Evolutionary conservation across 2,113 vertebrate genomes (phyloP).

Genomic region (Nasalis larvatus): DNA sequence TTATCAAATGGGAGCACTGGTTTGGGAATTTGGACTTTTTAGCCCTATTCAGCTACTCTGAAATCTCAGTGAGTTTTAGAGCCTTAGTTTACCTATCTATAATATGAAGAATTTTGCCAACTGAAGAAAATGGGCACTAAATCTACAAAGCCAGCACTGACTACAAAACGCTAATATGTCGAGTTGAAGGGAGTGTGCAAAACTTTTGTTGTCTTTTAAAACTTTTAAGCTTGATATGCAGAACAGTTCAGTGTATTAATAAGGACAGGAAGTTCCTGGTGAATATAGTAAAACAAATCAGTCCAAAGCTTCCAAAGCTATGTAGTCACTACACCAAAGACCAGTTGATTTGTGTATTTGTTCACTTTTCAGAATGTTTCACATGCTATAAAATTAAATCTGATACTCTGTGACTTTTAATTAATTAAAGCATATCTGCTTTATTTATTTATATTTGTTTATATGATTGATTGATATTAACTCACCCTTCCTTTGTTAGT

Average conservation of each 20-base stretch:
- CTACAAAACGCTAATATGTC: neutral
- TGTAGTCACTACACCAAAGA: no score
- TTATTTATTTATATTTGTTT: neutral
- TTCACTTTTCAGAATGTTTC: neutral
- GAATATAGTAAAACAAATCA: neutral
- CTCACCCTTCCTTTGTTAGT: neutral
- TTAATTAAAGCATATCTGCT: neutral
- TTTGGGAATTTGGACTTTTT: neutral
- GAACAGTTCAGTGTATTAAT: neutral
- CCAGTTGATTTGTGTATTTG: accelerated
- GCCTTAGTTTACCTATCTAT: neutral
- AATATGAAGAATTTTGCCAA: neutral
- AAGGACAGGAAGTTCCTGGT: neutral
- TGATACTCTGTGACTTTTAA: neutral
- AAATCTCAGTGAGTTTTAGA: neutral
- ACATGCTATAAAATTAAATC: neutral
- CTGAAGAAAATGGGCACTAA: neutral
- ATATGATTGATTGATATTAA: neutral
- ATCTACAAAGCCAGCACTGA: neutral
- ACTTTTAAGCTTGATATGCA: neutral
- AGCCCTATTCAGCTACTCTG: neutral
- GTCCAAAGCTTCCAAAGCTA: neutral
- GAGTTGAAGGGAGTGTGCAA: neutral
- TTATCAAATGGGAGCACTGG: neutral
- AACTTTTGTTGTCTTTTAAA: neutral